phyloP scores from a whole-genome alignment of 2,888 invertebrate genomes.

The Hydrotaea cyrtoneurina region DNA sequence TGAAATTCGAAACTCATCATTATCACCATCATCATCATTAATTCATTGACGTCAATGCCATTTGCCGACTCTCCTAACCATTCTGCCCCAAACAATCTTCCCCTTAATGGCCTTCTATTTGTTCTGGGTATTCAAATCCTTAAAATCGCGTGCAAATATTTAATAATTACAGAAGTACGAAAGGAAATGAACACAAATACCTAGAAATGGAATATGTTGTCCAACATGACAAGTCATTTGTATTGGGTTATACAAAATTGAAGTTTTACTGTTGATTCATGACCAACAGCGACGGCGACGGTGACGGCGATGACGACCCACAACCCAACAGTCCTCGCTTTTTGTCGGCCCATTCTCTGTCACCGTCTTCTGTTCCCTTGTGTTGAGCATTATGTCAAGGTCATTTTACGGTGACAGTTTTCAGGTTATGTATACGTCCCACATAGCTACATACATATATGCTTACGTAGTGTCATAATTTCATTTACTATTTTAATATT shows the following conservation, averaged over 20 bases:
- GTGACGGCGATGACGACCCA: neutral
- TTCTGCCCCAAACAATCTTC: too few species aligned
- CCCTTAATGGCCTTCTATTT: neutral
- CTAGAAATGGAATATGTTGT: neutral
- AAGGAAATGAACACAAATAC: neutral
- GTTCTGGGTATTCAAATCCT: constrained; percentile 15
- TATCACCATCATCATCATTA: constrained; percentile 34
- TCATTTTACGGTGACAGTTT: neutral
- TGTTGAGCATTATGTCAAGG: neutral
- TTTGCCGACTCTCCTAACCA: neutral
- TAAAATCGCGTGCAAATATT: constrained; percentile 48
- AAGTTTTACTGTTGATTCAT: neutral
- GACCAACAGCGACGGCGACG: neutral
- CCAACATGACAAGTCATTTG: neutral
- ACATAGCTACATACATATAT: neutral
- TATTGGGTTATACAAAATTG: neutral
- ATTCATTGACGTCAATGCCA: constrained; percentile 11
- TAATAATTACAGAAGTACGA: constrained; percentile 23
- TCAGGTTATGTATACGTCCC: neutral
- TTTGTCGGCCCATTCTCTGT: neutral
- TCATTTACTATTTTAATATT: neutral
- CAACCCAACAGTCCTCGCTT: neutral
- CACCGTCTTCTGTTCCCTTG: neutral
- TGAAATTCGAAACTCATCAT: too few species aligned
- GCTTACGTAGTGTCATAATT: neutral